Evolutionary conservation across 2,113 vertebrate genomes (phyloP), one percentile per base, ranked within the genome.

Genomic region (Dissostichus mawsoni): DNA sequence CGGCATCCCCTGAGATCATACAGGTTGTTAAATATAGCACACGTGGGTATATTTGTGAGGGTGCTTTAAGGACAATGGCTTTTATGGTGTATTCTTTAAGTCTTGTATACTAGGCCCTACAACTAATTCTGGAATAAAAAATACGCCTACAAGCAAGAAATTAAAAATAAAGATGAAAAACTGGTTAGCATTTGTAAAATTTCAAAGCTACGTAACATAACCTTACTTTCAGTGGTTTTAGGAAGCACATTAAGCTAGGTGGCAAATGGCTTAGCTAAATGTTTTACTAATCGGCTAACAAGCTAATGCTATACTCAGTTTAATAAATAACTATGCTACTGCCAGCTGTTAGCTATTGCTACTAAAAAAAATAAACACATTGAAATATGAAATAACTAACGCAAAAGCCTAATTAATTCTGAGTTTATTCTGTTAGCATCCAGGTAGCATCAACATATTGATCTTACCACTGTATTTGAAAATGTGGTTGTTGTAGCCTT

Each of bases 1-100:
- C 11, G 29, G 67, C 57, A 75, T 64, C 47, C 44, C 59, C 50
- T 74, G 48, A 82, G 77, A 78, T 78, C 55, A 55, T 23, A 33
- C 55, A 65, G 33, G 23, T 69, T 44, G 23, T 66, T 81, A 65
- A 77, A 80, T n/a, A 29, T 29, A 63, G 44, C 10, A 74, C 57
- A 57, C 48, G 5, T 20, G 13, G 3, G 36, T 41, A 41, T 41
- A 41, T 41, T 41, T 41, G 36, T 41, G 36, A 41, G 36, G 36
- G 36, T 41, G 36, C 36, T 41, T 41, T 41, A 41, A 23, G 3
- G 10, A 73, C 62, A 75, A 67, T 16, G 68, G 63, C 67, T 69
- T 61, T 16, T 51, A 25, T 55, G 47, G 17, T 59, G 9, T 10
- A 17, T 17, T 59, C 14, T 3, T 58, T 6, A 8, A 29, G 3